Evolutionary conservation across 2,113 vertebrate species (phyloP).

Genomic region (Melanostigma gelatinosum): DNA sequence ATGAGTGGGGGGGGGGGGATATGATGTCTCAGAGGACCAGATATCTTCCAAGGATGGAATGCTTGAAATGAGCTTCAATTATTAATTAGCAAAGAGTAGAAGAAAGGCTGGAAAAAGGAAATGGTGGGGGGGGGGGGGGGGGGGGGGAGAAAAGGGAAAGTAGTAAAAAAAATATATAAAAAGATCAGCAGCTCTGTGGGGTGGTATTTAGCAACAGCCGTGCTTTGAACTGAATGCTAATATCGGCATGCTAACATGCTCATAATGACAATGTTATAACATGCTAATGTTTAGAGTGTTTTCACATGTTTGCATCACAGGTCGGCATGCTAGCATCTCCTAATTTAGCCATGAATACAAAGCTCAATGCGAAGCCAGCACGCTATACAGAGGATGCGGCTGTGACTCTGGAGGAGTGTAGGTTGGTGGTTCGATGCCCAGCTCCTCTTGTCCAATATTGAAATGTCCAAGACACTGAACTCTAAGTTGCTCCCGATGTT

Average conservation of each 20-base stretch:
- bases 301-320: neutral
- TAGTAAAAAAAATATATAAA: neutral
- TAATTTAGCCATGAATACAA: neutral
- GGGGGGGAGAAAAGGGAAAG: neutral
- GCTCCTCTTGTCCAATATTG: neutral
- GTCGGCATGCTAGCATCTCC: neutral
- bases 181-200: neutral
- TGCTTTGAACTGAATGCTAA: neutral
- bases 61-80: slow-evolving; percentile 73
- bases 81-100: slow-evolving; percentile 70
- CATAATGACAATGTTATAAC: neutral
- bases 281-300: neutral
- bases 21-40: slow-evolving; percentile 52
- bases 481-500: neutral
- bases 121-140: neutral
- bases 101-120: slow-evolving; percentile 29
- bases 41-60: slow-evolving; percentile 60
- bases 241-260: neutral
- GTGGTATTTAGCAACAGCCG: neutral
- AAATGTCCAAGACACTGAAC: neutral
- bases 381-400: neutral
- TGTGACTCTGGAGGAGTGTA: neutral
- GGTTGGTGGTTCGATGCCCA: neutral
- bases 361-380: neutral
- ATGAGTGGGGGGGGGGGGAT: slow-evolving; percentile 39